phyloP scores from a whole-genome alignment of 2,888 invertebrate genomes.

The Dendrolimus pini region DNA sequence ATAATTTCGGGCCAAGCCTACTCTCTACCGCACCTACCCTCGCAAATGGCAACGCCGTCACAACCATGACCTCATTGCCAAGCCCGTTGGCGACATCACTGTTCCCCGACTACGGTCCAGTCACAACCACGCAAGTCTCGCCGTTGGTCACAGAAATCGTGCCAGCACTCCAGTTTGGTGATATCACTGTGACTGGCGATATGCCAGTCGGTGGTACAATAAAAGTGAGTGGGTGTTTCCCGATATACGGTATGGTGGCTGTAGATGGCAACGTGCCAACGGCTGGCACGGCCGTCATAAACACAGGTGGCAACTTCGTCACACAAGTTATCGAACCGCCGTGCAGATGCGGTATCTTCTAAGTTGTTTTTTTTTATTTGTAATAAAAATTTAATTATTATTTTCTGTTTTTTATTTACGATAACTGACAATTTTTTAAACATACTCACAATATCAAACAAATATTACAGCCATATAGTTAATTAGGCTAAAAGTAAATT shows the following conservation, averaged over 20 bases:
- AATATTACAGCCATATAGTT: too few species aligned
- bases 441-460: too few species aligned
- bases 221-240: conserved; percentile 52
- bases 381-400: conserved; percentile 7
- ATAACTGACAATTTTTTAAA: too few species aligned
- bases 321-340: conserved; percentile 8
- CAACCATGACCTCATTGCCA: conserved; percentile 17
- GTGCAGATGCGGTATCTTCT: conserved; percentile 6
- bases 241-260: conserved; percentile 51
- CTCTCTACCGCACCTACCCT: conserved; percentile 11
- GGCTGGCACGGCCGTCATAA: conserved; percentile 42
- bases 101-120: conserved; percentile 12
- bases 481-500: too few species aligned
- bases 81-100: conserved; percentile 7
- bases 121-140: conserved; percentile 28
- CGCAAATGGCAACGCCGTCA: conserved; percentile 16
- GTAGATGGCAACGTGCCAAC: conserved; percentile 52
- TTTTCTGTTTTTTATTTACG: too few species aligned
- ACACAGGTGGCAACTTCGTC: conserved; percentile 29
- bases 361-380: conserved; percentile 2
- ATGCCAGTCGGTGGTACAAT: conserved; percentile 52
- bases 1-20: conserved; percentile 8
- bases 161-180: conserved; percentile 49
- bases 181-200: conserved; percentile 45
- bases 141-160: conserved; percentile 49